Percentiles rank a stretch among this genome's conserved stretches.
These are phyloP conservation scores for Rhinopomastus cyanomelas DNA, from an alignment of 2,113 vertebrate species.

Conservation along the genomic window DNA sequence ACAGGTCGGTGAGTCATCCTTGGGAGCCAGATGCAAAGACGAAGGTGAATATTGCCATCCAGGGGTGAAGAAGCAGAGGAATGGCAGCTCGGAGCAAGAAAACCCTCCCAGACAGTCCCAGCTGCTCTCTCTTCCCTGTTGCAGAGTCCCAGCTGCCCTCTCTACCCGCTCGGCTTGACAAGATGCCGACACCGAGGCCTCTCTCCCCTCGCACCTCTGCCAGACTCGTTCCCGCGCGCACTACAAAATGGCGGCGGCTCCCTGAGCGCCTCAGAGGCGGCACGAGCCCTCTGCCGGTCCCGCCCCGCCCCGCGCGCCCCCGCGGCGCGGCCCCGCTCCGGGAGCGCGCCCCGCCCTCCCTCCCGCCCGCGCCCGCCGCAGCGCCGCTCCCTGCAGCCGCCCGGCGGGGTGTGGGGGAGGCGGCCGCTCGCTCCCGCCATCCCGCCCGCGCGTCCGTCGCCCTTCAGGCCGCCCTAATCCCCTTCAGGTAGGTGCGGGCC, in stretches of 20 bases:
- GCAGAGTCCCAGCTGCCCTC: neutral
- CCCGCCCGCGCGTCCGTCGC: neutral
- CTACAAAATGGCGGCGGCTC: slow-evolving; percentile 22
- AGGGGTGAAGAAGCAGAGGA: too few species aligned
- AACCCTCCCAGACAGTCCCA: neutral
- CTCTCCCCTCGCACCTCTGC: neutral
- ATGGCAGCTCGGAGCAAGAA: fast-evolving
- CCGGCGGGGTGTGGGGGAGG: neutral
- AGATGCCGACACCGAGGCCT: fast-evolving
- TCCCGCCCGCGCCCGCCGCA: neutral
- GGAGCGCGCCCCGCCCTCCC: slow-evolving; percentile 2
- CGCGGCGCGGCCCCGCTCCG: neutral
- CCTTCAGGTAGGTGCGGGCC: neutral
- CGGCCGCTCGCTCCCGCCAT: neutral
- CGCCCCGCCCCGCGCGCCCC: neutral
- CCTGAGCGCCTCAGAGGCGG: neutral
- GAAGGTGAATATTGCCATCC: fast-evolving
- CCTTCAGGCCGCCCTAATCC: neutral
- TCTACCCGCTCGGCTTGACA: too few species aligned
- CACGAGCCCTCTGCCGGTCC: neutral
- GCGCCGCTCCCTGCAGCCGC: neutral
- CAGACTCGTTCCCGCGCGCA: neutral
- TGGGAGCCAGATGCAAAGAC: neutral
- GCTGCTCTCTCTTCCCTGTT: too few species aligned
- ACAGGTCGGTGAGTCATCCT: too few species aligned